phyloP scores from a whole-genome alignment of 2,797 vertebrate genomes.

The Semaprochilodus insignis region DNA sequence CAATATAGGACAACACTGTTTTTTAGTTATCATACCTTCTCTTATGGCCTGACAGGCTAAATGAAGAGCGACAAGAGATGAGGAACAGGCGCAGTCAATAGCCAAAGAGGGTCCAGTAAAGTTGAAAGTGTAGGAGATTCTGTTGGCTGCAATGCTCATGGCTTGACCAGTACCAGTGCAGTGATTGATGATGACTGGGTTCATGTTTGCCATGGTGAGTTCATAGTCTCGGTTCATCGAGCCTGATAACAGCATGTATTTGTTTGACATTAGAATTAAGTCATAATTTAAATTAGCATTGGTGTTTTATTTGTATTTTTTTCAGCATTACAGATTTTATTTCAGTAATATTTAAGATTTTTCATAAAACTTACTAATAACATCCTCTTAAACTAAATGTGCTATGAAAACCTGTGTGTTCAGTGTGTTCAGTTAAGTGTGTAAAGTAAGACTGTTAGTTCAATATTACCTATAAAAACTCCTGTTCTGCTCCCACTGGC shows the following conservation, averaged over 20 bases:
- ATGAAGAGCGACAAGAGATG: constrained; percentile 87
- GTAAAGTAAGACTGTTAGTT: too few relatives aligned
- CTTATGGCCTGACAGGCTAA: constrained; percentile 82
- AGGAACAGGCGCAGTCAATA: constrained; percentile 89
- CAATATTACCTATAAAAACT: constrained; percentile 72
- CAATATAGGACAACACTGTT: too few relatives aligned
- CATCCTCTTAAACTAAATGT: too few relatives aligned
- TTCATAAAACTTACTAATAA: too few relatives aligned
- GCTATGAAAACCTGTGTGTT: too few relatives aligned
- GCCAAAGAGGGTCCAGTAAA: constrained; percentile 87
- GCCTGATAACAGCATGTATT: constrained; percentile 72
- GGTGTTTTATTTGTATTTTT: constrained; percentile 30
- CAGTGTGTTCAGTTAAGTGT: too few relatives aligned
- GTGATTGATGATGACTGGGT: constrained; percentile 76
- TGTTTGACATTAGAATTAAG: neutral
- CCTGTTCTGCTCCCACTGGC: constrained; percentile 72
- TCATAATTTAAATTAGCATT: neutral
- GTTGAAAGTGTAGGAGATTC: constrained; percentile 88
- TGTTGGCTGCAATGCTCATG: constrained; percentile 87
- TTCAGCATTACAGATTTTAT: neutral
- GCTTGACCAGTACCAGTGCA: constrained; percentile 85
- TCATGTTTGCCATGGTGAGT: constrained; percentile 77
- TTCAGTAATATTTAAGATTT: too few relatives aligned
- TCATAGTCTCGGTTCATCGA: constrained; percentile 91
- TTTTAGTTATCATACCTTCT: constrained; percentile 74